phyloP scores from a whole-genome alignment of 2,797 vertebrate genomes.

The Propithecus perrieri region DNA sequence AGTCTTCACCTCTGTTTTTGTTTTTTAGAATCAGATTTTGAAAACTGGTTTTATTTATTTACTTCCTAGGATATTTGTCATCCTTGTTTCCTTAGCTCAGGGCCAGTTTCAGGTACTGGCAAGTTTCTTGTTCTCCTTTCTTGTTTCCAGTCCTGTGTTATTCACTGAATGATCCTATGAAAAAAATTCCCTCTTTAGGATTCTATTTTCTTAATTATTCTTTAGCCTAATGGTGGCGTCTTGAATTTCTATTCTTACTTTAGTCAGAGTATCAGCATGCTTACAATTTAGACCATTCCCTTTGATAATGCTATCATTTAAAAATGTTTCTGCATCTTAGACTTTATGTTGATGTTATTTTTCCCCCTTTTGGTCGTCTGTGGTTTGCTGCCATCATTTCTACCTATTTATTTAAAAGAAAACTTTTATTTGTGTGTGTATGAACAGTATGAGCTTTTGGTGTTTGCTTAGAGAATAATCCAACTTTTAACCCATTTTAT shows the following conservation, averaged over 20 bases:
- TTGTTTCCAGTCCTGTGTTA: conserved; percentile 54
- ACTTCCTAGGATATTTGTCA: not conserved
- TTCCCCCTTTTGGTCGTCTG: not conserved
- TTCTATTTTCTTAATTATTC: conserved; percentile 67
- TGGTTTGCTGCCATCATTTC: not conserved
- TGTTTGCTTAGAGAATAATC: not conserved
- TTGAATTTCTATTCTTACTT: conserved; percentile 60
- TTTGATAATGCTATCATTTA: not conserved
- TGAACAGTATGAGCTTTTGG: not conserved
- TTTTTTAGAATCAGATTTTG: conserved; percentile 30
- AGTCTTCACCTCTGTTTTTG: not conserved
- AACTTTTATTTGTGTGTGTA: not conserved
- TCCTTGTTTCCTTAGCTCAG: not conserved
- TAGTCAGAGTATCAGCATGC: not conserved
- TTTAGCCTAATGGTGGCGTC: conserved; percentile 61
- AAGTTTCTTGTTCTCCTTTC: conserved; percentile 60
- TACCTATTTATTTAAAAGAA: not conserved
- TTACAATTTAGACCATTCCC: not conserved
- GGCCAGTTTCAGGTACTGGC: not conserved
- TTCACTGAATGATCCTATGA: conserved; percentile 39
- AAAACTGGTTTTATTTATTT: conserved; percentile 1
- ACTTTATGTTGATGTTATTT: not conserved
- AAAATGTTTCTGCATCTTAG: not conserved
- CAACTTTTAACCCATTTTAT: conserved; percentile 24
- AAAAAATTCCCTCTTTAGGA: not conserved